Conservation (phyloP, 2,888 invertebrate genomes). For the Lumbricus terrestris region DNA sequence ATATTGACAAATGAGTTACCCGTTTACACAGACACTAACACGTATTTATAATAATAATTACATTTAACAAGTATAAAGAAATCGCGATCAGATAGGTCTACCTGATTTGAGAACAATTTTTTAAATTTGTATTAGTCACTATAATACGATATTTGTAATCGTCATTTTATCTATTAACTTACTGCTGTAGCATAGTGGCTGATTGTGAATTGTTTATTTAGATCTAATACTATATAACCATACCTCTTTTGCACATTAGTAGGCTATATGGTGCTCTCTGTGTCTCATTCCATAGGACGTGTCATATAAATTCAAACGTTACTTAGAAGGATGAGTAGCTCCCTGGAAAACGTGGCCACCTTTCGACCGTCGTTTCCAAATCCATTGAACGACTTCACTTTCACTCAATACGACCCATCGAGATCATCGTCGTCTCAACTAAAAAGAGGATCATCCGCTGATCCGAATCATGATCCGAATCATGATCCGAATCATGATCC, state of each 20-base stretch:
- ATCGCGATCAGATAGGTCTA: too few species aligned
- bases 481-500: neutral
- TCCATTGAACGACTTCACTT: constrained; percentile 8
- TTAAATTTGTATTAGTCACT: too few species aligned
- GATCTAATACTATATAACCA: too few species aligned
- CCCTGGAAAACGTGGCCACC: neutral
- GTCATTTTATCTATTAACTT: neutral
- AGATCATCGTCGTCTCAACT: neutral
- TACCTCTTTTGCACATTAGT: neutral
- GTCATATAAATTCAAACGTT: neutral
- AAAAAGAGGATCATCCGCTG: neutral
- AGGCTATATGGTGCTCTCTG: neutral
- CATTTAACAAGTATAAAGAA: too few species aligned
- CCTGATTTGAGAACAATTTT: too few species aligned
- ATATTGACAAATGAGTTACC: too few species aligned
- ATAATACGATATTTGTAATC: neutral
- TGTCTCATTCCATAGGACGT: neutral
- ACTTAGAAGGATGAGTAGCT: neutral
- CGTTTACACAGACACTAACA: too few species aligned
- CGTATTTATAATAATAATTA: too few species aligned
- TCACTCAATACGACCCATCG: neutral
- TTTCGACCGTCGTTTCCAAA: neutral
- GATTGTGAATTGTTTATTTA: too few species aligned
- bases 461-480: neutral
- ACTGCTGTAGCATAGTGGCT: neutral